Conservation (phyloP, 2,113 vertebrate genomes). For the Triplophysa siluroides region DNA sequence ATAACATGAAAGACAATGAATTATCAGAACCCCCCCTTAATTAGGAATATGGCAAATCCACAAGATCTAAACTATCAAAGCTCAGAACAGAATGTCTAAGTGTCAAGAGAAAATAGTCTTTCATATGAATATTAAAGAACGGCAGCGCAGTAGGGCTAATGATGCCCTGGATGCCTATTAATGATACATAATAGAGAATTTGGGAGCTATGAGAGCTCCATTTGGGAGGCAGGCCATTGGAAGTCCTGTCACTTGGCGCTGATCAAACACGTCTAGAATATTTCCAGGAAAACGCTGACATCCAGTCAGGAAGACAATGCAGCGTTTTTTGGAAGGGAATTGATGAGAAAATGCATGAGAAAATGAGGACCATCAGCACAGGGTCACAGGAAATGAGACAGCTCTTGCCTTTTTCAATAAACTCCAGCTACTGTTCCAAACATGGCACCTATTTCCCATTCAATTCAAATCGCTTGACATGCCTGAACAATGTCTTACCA, state of each 20-base stretch:
- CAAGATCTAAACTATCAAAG: not conserved
- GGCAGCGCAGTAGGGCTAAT: constrained; percentile 71
- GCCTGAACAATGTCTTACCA: constrained; percentile 75
- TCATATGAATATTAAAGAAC: constrained; percentile 75
- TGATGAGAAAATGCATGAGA: constrained; percentile 11
- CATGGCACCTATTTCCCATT: constrained; percentile 1
- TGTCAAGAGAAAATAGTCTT: constrained; percentile 60
- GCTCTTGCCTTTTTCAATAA: not conserved
- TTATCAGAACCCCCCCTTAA: constrained; percentile 34
- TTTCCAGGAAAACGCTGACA: not conserved
- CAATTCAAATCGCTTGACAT: not conserved
- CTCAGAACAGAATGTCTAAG: constrained; percentile 40
- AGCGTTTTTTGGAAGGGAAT: not conserved
- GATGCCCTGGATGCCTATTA: constrained; percentile 72
- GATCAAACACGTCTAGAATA: constrained; percentile 27
- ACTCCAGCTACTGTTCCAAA: not conserved
- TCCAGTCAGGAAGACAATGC: not conserved
- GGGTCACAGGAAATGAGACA: not conserved
- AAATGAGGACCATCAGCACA: not conserved
- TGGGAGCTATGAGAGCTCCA: not conserved
- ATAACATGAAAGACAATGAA: constrained; percentile 27
- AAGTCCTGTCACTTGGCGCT: not conserved
- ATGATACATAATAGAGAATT: constrained; percentile 63
- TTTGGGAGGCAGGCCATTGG: constrained; percentile 29
- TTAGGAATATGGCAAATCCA: not conserved